Conservation (phyloP, 2,888 invertebrate genomes). For the Conops quadrifasciatus region DNA sequence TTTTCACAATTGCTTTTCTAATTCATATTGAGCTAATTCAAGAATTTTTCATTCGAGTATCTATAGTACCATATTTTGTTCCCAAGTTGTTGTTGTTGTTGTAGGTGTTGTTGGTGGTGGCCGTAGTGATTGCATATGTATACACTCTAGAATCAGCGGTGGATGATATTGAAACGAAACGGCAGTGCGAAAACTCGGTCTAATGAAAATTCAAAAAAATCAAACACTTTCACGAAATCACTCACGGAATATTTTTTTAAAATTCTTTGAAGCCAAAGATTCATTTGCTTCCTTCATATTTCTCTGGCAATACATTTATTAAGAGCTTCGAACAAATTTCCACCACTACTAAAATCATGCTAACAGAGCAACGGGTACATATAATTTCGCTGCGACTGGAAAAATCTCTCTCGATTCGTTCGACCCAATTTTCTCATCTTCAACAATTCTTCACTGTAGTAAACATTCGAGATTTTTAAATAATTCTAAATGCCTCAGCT, state of each 20-base stretch:
- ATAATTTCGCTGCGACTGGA: constrained; percentile 25
- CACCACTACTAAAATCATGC: constrained; percentile 13
- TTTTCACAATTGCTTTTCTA: too few species aligned
- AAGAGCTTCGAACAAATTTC: constrained; percentile 10
- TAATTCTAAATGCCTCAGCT: too few species aligned
- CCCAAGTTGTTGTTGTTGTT: constrained; percentile 32
- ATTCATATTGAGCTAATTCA: too few species aligned
- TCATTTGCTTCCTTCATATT: not conserved
- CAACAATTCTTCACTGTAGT: not conserved
- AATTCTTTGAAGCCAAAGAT: too few species aligned
- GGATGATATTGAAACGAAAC: not conserved
- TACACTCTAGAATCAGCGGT: constrained; percentile 35
- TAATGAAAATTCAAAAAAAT: not conserved
- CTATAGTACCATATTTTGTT: constrained; percentile 22
- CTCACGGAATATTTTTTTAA: not conserved
- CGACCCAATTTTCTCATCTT: not conserved
- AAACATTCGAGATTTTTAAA: too few species aligned
- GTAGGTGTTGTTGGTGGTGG: constrained; percentile 37
- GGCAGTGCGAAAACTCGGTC: not conserved
- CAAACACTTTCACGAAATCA: not conserved
- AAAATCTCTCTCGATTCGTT: not conserved
- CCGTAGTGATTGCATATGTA: constrained; percentile 40
- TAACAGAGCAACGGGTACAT: constrained; percentile 22
- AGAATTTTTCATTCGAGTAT: too few species aligned
- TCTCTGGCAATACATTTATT: not conserved